A percentile compares a stretch with the other conserved stretches of the same genome.
Conservation (phyloP, 2,888 invertebrate species). For the Laspeyria flexula region DNA sequence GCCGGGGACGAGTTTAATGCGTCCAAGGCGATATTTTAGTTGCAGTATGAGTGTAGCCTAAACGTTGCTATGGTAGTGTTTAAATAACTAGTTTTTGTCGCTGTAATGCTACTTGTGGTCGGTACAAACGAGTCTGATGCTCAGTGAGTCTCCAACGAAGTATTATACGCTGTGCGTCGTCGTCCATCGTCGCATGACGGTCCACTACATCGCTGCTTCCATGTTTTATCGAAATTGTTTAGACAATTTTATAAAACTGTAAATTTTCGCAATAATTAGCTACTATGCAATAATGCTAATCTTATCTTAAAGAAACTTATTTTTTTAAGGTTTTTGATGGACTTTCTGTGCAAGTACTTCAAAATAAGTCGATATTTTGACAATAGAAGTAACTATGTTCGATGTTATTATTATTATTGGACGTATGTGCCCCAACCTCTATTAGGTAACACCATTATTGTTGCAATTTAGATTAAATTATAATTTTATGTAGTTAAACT, state of each 20-base stretch:
- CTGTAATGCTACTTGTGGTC: not conserved
- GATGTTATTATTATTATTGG: constrained; percentile 22
- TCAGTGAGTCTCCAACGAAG: constrained; percentile 14
- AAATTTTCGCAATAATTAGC: constrained; percentile 29
- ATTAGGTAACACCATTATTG: constrained; percentile 22
- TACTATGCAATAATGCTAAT: constrained; percentile 19
- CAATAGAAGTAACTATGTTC: constrained; percentile 12
- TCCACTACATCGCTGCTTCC: constrained; percentile 5
- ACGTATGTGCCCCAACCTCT: constrained; percentile 11
- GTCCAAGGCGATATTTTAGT: not conserved
- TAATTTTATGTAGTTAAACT: constrained; percentile 50
- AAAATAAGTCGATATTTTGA: constrained; percentile 19
- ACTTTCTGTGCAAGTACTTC: constrained; percentile 9
- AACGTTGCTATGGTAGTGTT: no score
- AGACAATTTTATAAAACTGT: not conserved
- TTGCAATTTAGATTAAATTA: constrained; percentile 36
- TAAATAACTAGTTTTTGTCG: not conserved
- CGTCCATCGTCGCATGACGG: not conserved
- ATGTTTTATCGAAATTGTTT: constrained; percentile 4
- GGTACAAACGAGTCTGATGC: constrained; percentile 1
- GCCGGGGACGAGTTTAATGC: not conserved
- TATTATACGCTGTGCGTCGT: constrained; percentile 2
- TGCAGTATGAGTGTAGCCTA: no score
- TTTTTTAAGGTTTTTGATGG: constrained; percentile 17
- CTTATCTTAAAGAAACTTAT: constrained; percentile 10